Percentiles rank a stretch among this genome's conserved stretches.
Conservation (phyloP, 2,888 invertebrate species). For the Volucella inanis region DNA sequence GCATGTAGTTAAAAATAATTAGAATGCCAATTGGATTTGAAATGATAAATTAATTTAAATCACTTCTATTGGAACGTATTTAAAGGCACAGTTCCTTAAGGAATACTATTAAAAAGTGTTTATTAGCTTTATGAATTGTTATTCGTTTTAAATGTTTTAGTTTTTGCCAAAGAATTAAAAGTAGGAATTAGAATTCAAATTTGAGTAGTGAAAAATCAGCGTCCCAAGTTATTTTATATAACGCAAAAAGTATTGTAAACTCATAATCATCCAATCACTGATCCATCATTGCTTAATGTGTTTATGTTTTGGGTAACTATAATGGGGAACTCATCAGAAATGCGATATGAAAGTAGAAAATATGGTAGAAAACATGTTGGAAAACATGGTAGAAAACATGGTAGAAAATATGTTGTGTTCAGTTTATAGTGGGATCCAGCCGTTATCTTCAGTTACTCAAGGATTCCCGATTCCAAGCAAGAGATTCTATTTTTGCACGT, state of each 20-base stretch:
- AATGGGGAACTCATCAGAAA: too few species aligned
- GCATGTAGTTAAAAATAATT: constrained; percentile 65
- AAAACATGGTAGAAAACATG: too few species aligned
- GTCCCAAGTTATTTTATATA: too few species aligned
- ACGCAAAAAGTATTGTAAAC: not conserved
- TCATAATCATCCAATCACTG: not conserved
- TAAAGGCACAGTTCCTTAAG: constrained; percentile 22
- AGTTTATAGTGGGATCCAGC: too few species aligned
- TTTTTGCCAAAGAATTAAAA: constrained; percentile 8
- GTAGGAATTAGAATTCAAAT: constrained; percentile 7
- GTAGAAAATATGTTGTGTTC: too few species aligned
- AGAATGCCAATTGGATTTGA: constrained; percentile 65
- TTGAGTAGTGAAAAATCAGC: not conserved
- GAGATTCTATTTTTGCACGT: too few species aligned
- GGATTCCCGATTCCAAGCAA: too few species aligned
- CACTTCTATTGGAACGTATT: constrained; percentile 16
- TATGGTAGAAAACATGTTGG: too few species aligned
- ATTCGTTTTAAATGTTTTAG: not conserved
- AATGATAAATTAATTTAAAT: not conserved
- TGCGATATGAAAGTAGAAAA: too few species aligned
- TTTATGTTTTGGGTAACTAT: too few species aligned
- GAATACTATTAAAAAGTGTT: not conserved
- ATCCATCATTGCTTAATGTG: too few species aligned
- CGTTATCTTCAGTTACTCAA: too few species aligned
- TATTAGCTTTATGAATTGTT: constrained; percentile 14